Percentiles rank a stretch among this genome's conserved stretches.
phyloP scores from a whole-genome alignment of 2,797 vertebrate species.

The Sciaenops ocellatus region DNA sequence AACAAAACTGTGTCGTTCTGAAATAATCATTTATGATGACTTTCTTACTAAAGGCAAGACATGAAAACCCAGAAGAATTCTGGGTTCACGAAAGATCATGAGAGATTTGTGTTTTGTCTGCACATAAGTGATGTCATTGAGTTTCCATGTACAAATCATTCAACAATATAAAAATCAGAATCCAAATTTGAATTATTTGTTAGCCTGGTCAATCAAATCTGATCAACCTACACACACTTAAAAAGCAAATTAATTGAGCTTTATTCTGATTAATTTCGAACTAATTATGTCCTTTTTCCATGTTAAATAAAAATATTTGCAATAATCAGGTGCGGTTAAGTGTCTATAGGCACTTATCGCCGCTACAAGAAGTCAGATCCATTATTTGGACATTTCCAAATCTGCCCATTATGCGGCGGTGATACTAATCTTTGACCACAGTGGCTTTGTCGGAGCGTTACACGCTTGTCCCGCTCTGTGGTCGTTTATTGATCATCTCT shows the following conservation, averaged over 20 bases:
- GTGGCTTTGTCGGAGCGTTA: conserved; percentile 65
- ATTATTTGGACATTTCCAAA: conserved; percentile 58
- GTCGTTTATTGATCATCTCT: conserved; percentile 83
- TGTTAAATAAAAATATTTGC: not conserved
- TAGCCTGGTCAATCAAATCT: not conserved
- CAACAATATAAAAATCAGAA: not conserved
- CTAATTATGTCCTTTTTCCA: not conserved
- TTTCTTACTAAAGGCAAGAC: not conserved
- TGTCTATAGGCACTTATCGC: not conserved
- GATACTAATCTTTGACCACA: conserved; percentile 75
- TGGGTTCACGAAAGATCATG: no score
- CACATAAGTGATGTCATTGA: not conserved
- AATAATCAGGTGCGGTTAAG: not conserved
- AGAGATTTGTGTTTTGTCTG: not conserved
- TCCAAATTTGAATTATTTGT: not conserved
- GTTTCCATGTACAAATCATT: not conserved
- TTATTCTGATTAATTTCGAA: not conserved
- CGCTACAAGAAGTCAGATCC: conserved; percentile 22
- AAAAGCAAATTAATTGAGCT: not conserved
- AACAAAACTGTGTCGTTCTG: not conserved
- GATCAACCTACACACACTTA: not conserved
- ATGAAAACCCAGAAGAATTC: not conserved
- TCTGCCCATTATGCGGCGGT: conserved; percentile 61
- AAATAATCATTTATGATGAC: no score
- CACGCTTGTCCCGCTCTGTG: conserved; percentile 64